Evolutionary conservation across 2,888 invertebrate genomes (phyloP).

Genomic region (Acheta domesticus): DNA sequence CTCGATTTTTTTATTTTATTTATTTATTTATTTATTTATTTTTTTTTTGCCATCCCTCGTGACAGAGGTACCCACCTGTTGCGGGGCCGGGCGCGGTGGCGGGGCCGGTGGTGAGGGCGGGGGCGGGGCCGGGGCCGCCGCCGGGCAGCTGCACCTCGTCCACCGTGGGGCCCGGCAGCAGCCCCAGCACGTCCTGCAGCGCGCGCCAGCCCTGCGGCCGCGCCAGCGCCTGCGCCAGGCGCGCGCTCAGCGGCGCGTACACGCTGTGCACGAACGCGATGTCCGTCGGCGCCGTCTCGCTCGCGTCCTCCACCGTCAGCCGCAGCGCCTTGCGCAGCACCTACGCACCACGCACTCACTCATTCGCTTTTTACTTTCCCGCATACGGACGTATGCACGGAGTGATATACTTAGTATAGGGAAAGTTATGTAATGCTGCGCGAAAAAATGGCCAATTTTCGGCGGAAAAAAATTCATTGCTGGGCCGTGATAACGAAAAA

Average conservation of each 20-base stretch:
- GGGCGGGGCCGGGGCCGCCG: slow-evolving; percentile 39
- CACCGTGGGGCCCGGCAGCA: slow-evolving; percentile 73
- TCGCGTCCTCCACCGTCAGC: slow-evolving; percentile 83
- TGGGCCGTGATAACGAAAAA: too few species aligned
- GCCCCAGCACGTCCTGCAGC: slow-evolving; percentile 76
- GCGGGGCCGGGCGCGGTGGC: not conserved
- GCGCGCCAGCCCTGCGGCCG: slow-evolving; percentile 58
- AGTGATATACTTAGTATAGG: too few species aligned
- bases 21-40: too few species aligned
- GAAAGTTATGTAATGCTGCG: too few species aligned
- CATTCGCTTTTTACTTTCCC: too few species aligned
- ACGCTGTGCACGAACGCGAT: slow-evolving; percentile 89
- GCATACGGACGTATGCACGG: too few species aligned
- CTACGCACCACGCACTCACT: slow-evolving; percentile 56
- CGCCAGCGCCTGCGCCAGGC: slow-evolving; percentile 74
- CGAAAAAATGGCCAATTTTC: too few species aligned
- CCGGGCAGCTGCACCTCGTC: slow-evolving; percentile 44
- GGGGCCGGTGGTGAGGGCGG: slow-evolving; percentile 34
- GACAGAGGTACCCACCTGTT: too few species aligned
- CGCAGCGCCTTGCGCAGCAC: slow-evolving; percentile 74
- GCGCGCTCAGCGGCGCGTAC: slow-evolving; percentile 88
- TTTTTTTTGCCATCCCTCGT: too few species aligned
- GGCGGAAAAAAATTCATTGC: too few species aligned
- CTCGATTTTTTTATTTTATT: too few species aligned
- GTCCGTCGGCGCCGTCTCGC: slow-evolving; percentile 78